phyloP scores from a whole-genome alignment of 2,888 invertebrate genomes.

The Bhutanitis thaidina region DNA sequence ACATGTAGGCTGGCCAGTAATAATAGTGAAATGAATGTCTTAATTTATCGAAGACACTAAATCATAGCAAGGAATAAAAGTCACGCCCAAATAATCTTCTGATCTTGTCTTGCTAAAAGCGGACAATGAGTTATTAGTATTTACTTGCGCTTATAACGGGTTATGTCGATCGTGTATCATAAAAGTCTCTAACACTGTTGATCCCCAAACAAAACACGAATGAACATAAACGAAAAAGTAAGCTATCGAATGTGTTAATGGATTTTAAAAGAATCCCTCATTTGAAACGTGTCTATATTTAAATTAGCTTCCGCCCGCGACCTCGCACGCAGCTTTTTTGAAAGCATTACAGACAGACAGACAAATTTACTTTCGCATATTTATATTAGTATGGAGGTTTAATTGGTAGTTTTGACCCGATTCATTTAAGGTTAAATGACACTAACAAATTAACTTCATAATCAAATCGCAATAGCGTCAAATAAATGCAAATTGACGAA shows the following conservation, averaged over 20 bases:
- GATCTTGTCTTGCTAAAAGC: slow-evolving; percentile 12
- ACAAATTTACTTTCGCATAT: too few species aligned
- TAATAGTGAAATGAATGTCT: slow-evolving; percentile 17
- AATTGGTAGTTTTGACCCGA: too few species aligned
- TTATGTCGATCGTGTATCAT: slow-evolving; percentile 1
- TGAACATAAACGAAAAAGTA: slow-evolving; percentile 2
- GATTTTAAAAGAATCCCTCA: slow-evolving; percentile 52
- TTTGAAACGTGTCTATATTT: slow-evolving; percentile 7
- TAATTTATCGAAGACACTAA: slow-evolving; percentile 12
- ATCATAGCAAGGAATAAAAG: slow-evolving; percentile 17
- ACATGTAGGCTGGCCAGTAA: slow-evolving; percentile 4
- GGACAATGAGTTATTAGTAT: slow-evolving; percentile 10
- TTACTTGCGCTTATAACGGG: slow-evolving; percentile 13
- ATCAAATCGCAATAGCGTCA: too few species aligned
- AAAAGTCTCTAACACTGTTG: slow-evolving; percentile 7
- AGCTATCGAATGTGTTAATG: slow-evolving; percentile 35
- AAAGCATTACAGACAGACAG: too few species aligned
- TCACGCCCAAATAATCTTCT: slow-evolving; percentile 14
- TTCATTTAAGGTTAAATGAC: too few species aligned
- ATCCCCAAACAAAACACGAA: slow-evolving; percentile 4
- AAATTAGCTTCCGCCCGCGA: too few species aligned
- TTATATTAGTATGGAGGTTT: too few species aligned
- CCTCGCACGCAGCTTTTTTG: too few species aligned
- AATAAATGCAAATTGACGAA: too few species aligned
- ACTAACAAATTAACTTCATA: too few species aligned